These are phyloP conservation scores for Corvus moneduloides DNA, from an alignment of 2,113 vertebrate genomes.

Conservation along the genomic window DNA sequence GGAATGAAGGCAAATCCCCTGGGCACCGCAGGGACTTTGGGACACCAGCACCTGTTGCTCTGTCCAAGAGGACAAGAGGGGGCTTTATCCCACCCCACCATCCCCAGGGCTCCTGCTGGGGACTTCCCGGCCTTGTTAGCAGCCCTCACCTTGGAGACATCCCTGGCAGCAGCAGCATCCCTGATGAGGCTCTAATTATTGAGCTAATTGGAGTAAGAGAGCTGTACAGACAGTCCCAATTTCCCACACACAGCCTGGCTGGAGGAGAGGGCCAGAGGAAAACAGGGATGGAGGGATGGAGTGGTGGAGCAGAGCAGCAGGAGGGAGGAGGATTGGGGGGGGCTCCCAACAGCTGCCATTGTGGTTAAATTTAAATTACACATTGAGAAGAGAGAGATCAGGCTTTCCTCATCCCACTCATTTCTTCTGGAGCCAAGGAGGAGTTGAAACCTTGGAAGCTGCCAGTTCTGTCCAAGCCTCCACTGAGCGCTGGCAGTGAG, in stretches of 20 bases:
- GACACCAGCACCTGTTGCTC: background rate
- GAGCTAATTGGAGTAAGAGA: constrained; percentile 33
- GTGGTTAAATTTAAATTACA: background rate
- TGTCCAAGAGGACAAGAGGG: background rate
- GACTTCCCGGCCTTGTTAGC: background rate
- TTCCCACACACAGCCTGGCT: background rate
- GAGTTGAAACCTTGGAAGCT: background rate
- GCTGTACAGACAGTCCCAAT: background rate
- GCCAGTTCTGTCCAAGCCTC: background rate
- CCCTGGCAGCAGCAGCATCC: background rate
- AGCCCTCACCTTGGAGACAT: background rate
- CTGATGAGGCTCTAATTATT: background rate
- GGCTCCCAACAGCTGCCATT: background rate
- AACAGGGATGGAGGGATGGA: background rate
- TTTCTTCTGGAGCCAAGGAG: background rate
- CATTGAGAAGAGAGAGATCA: background rate
- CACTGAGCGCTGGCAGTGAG: background rate
- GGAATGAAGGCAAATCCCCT: background rate
- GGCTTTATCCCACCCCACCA: background rate
- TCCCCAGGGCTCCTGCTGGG: background rate
- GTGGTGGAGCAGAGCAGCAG: fast-evolving
- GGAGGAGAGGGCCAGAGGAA: background rate
- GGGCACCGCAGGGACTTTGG: fast-evolving
- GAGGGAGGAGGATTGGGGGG: background rate
- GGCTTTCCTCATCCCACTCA: background rate